Conservation (phyloP, 2,113 vertebrate species). For the Myotis yumanensis region DNA sequence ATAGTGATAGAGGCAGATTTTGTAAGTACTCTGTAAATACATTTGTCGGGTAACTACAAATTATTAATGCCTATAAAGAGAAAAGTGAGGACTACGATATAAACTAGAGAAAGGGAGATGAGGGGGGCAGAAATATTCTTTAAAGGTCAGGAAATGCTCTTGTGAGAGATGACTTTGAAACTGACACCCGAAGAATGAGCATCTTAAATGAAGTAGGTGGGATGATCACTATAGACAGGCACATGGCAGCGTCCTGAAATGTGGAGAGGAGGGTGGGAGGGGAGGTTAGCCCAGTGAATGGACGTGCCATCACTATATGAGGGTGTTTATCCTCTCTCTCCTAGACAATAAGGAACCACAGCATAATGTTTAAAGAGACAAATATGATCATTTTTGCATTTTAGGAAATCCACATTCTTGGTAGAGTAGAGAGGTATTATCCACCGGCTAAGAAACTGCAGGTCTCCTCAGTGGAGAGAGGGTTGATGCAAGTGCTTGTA, state of each 20-base stretch:
- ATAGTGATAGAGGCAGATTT: background rate
- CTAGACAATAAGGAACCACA: background rate
- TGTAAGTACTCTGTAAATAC: background rate
- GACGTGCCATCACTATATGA: background rate
- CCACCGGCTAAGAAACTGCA: background rate
- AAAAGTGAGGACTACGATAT: background rate
- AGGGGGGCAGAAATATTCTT: background rate
- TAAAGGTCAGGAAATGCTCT: background rate
- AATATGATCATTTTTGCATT: background rate
- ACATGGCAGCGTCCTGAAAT: background rate
- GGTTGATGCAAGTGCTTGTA: background rate
- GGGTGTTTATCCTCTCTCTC: background rate
- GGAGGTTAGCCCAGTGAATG: background rate
- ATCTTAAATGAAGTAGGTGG: background rate
- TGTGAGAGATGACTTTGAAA: background rate
- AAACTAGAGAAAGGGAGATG: background rate
- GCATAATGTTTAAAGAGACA: background rate
- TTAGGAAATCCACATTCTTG: background rate
- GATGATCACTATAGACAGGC: background rate
- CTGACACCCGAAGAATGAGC: background rate
- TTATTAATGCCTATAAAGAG: background rate
- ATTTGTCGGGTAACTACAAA: background rate
- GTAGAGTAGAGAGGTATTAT: background rate
- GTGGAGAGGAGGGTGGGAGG: background rate
- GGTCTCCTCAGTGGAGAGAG: background rate